Conservation (phyloP, 2,797 vertebrate species). For the Austrolebias charrua region DNA sequence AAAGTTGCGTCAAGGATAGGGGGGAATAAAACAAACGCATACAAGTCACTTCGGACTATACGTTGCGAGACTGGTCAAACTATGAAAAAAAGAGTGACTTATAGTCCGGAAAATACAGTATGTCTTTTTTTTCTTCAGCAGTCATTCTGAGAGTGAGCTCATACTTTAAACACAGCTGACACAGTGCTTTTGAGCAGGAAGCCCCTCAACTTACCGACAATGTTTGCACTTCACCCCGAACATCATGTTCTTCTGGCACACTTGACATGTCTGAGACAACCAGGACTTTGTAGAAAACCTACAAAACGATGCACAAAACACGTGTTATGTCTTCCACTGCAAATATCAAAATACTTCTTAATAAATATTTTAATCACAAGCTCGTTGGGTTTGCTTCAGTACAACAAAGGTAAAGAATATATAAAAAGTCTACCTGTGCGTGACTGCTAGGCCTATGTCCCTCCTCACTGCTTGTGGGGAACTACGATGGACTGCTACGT, state of each 20-base stretch:
- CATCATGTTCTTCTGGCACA: conserved; percentile 99
- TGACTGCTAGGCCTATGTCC: conserved; percentile 94
- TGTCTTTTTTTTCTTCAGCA: not conserved
- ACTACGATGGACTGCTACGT: conserved; percentile 83
- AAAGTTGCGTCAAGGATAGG: too few relatives aligned
- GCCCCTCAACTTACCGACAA: conserved; percentile 74
- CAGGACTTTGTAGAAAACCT: conserved; percentile 99
- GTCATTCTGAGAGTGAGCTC: not conserved
- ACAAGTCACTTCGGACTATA: too few relatives aligned
- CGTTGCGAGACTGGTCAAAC: too few relatives aligned
- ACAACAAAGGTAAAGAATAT: not conserved
- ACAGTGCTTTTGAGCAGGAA: not conserved
- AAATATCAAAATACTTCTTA: too few relatives aligned
- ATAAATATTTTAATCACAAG: not conserved
- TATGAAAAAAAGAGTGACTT: too few relatives aligned
- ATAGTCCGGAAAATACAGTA: too few relatives aligned
- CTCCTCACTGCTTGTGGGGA: conserved; percentile 94
- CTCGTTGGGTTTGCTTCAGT: not conserved
- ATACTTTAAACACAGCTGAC: not conserved
- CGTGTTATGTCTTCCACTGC: not conserved
- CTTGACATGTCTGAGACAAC: conserved; percentile 97
- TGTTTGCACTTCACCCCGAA: conserved; percentile 99
- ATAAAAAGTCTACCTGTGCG: conserved; percentile 85
- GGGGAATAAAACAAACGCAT: too few relatives aligned
- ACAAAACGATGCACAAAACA: conserved; percentile 2